Evolutionary conservation across 2,797 vertebrate species (phyloP).

Genomic region (Helarctos malayanus): DNA sequence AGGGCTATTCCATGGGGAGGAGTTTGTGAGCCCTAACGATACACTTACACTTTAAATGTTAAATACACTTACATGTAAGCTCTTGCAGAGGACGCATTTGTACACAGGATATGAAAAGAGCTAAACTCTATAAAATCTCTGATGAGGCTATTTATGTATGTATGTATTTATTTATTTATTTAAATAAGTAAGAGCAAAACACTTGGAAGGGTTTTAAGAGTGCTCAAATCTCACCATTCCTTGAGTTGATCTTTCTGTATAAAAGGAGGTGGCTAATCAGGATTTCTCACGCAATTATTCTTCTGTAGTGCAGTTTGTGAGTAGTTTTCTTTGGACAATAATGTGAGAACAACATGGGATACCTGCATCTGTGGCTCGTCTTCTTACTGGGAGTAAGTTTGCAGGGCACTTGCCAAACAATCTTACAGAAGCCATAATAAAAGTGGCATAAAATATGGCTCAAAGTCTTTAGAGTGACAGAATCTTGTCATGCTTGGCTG

Average conservation of each 20-base stretch:
- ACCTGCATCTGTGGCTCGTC: not conserved
- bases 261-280: not conserved
- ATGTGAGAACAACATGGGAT: not conserved
- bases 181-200: not conserved
- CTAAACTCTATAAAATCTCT: not conserved
- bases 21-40: not conserved
- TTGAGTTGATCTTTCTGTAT: not conserved
- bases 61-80: not conserved
- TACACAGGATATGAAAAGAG: not conserved
- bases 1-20: not conserved
- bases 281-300: not conserved
- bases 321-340: not conserved
- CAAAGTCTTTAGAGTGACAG: not conserved
- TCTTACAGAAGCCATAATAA: not conserved
- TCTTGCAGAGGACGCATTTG: not conserved
- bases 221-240: not conserved
- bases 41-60: not conserved
- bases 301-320: not conserved
- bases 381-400: not conserved
- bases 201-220: not conserved
- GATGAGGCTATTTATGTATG: not conserved
- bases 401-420: not conserved
- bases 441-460: not conserved
- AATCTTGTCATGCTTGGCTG: not conserved
- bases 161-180: no score